Base-by-base conservation (phyloP, 2,888 invertebrate genomes). In the Chesias legatella region DNA sequence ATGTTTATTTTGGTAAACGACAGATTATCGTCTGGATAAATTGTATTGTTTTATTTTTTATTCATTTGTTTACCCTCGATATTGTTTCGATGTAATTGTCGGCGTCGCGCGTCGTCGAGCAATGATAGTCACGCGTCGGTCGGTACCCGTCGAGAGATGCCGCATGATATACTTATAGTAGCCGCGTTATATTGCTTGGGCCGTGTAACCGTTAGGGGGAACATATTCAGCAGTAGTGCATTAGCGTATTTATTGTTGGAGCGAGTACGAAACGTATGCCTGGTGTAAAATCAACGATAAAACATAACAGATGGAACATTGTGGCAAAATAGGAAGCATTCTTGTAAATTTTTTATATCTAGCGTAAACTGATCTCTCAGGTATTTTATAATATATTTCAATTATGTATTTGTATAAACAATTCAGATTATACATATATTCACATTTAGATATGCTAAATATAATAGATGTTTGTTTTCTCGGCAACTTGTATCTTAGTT, bases 291-390 rank as follows among this genome's bases (percentile, higher is more conserved):
- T 77, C 75, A 73, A 76, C 73, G 71, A 78, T 75, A 62, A 69
- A 74, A 73, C 69, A 72, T 74, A 73, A 74, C 72, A 74, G 64
- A 68, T 65, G 60, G 63, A 73, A 73, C 69, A 72, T 76, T 79
- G 65, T 69, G 63, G 78, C 81, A 76, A 75, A 71, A 79, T 73
- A 77, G 69, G 73, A 68, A 72, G 71, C 78, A 81, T 78, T 73
- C 74, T 77, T 84, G 84, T 85, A 86, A 77, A 81, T 84, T 84
- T 39, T 82, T 83, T 80, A 84, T 83, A 81, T 78, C 80, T 86
- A 86, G 82, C 77, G 72, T 84, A 79, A 82, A 84, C 84, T 86
- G 86, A 86, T 86, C 86, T 86, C 88, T 84, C 83, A 75, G 79
- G 80, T 85, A 80, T 80, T 84, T 84, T 86, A 74, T 84, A 81